Base-by-base conservation (phyloP, 2,888 invertebrate genomes). In the Trichacis sp. region DNA sequence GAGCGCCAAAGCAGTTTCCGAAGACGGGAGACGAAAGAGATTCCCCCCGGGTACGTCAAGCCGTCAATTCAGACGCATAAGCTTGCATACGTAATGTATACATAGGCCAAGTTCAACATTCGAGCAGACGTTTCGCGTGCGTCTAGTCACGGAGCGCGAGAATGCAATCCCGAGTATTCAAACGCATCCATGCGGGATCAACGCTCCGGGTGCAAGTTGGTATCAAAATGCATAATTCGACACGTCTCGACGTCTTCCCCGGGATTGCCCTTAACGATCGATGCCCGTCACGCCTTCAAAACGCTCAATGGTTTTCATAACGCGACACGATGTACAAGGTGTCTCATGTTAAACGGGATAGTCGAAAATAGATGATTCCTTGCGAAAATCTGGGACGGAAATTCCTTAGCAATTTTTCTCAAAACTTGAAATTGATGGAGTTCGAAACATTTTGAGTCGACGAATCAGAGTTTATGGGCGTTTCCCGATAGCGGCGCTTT, bases 171-270 rank as follows among this genome's bases (percentile, higher is more conserved):
- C 70, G 73, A 71, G 72, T 71, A 79, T 79, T 75, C 75, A 73
- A 62, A 73, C 68, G 75, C 77, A 75, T 69, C 72, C 73, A 74
- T 65, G 73, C 74, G 73, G 70, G 72, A 76, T 71, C 64, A 74
- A 77, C 74, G 76, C 79, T 71, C 75, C 72, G 75, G 79, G 77
- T 79, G 76, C 11, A 33, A n/a, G 73, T 79, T 75, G 76, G 75
- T 75, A 74, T 73, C 71, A 68, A 72, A 71, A 71, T 76, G 77
- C 78, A 80, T 79, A 81, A 81, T 80, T 80, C 70, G 67, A 53
- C 55, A 42, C 60, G 69, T 69, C 65, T 72, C 72, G 68, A 71
- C 68, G 68, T 57, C 63, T 67, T 64, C 60, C 19, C 49, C 50
- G 49, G 57, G 49, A 29, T 64, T 50, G 48, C 53, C 45, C 47